Base-by-base conservation (phyloP, 2,888 invertebrate species). In the Leptopilina drosophilae region DNA sequence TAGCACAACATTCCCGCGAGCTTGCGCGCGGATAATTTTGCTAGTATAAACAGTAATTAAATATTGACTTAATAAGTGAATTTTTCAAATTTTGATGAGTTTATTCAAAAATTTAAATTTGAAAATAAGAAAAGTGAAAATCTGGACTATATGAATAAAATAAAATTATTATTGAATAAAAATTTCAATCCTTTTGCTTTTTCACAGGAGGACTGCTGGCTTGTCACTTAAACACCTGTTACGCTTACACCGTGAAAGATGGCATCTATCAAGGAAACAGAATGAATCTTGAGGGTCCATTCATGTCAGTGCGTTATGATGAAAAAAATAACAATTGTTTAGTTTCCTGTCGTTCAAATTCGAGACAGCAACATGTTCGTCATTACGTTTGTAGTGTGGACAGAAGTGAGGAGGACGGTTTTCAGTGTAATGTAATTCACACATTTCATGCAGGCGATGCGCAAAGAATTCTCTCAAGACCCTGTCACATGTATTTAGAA, bases 301-400 rank as follows among this genome's bases (percentile, higher is more conserved):
- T 97, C 87, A 94, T 95, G 83, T 96, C 96, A 0, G 92, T 97
- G 85, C 93, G 94, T 46, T 96, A 95, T 83, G 95, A 97, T 86
- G 90, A 92, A 0, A 92, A 92, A 0, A 94, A 94, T 0, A 93
- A 95, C 69, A 94, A 95, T 78, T 92, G 96, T 0, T 90, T 97
- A 4, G 92, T 97, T 2, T 95, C 96, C 0, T 94, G 95, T 20
- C 93, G 97, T 73, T 95, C 96, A 0, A 94, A 94, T 75, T 90
- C 92, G 0, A 92, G 93, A 82, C 87, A 92, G 87, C 88, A 94
- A 77, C 92, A 93, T 78, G 93, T 94, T 0, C 91, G 92, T 53
- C 88, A 94, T 59, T 88, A 91, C 0, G 84, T 94, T 0, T 94
- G 93, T 78, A 92, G 92, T 26, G 84, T 94, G 12, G 92, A 92